phyloP scores from a whole-genome alignment of 2,888 invertebrate genomes.

The Linnaemya tessellans region DNA sequence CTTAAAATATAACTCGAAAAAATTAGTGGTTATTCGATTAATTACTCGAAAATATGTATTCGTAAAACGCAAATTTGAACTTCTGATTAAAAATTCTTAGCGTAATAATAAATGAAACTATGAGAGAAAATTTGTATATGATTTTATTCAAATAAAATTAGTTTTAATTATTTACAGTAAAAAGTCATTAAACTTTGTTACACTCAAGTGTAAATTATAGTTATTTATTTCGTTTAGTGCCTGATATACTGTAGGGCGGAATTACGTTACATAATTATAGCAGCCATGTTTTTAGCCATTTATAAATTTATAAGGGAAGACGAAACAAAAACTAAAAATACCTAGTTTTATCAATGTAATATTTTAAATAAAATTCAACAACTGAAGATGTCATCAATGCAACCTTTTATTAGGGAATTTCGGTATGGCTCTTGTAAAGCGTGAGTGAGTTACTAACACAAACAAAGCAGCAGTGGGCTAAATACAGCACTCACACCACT shows the following conservation, averaged over 20 bases:
- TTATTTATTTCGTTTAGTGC: too few relatives aligned
- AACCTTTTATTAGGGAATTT: not conserved
- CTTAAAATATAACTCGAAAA: too few relatives aligned
- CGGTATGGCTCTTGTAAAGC: not conserved
- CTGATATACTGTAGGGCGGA: not conserved
- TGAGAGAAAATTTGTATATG: too few relatives aligned
- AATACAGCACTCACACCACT: constrained; percentile 6
- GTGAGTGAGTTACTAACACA: not conserved
- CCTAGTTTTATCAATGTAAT: not conserved
- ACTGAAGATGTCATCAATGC: not conserved
- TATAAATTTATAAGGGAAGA: not conserved
- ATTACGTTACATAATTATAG: not conserved
- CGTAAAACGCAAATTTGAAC: too few relatives aligned
- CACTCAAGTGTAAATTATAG: too few relatives aligned
- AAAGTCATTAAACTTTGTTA: too few relatives aligned
- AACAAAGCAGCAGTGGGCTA: constrained; percentile 19
- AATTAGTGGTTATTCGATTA: too few relatives aligned
- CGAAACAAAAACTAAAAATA: not conserved
- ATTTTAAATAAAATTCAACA: not conserved
- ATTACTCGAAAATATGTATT: too few relatives aligned
- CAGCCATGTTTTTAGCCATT: not conserved
- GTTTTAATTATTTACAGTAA: too few relatives aligned
- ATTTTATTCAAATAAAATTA: too few relatives aligned
- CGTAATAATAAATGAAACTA: too few relatives aligned
- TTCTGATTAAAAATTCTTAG: too few relatives aligned